Evolutionary conservation across 1,140 invertebrate species (phyloP).

Genomic region (Stenopsyche tienmushanensis): DNA sequence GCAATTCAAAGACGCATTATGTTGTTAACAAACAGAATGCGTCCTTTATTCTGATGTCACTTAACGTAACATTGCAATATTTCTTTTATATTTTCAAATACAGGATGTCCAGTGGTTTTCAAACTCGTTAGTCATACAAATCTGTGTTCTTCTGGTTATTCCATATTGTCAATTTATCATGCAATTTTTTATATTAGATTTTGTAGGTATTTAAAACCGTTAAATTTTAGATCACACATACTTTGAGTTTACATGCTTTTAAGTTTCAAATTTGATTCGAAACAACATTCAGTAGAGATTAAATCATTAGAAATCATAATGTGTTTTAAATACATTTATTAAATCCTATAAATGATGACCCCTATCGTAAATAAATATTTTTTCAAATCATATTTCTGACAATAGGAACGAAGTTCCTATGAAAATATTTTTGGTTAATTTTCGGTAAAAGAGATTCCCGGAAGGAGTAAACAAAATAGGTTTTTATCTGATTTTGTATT

Average conservation of each 20-base stretch:
- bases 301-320: background rate
- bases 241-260: background rate
- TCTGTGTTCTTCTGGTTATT: too few relatives aligned
- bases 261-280: background rate
- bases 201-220: too few relatives aligned
- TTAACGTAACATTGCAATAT: conserved; percentile 27
- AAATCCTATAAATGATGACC: background rate
- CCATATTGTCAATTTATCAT: too few relatives aligned
- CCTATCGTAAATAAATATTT: background rate
- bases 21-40: conserved; percentile 14
- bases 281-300: background rate
- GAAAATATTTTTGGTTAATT: conserved; percentile 40
- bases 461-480: conserved; percentile 33
- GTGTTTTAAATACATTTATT: background rate
- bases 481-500: conserved; percentile 7
- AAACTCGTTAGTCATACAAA: too few relatives aligned
- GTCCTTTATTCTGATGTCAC: conserved; percentile 24
- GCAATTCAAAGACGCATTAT: conserved; percentile 29
- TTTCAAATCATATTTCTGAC: background rate
- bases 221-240: too few relatives aligned
- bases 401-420: conserved; percentile 15
- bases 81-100: background rate
- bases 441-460: conserved; percentile 30
- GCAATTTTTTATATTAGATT: background rate
- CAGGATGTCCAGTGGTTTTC: background rate